Evolutionary conservation across 1,140 invertebrate genomes (phyloP).

Genomic region (Oreohelix idahoensis): DNA sequence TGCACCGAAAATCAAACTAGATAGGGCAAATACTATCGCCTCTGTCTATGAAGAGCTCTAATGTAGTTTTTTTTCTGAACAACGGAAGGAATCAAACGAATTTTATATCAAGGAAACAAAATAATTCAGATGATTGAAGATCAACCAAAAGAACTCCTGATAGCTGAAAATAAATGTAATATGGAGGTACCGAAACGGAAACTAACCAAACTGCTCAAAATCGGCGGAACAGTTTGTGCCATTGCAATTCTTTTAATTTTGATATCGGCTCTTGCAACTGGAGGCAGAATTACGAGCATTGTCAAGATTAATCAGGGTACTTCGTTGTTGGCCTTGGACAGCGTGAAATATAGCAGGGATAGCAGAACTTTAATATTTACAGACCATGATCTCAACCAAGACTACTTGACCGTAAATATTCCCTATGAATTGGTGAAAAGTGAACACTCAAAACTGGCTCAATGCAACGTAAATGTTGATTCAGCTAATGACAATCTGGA

Average conservation of each 20-base stretch:
- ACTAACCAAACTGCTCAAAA: conserved; percentile 7
- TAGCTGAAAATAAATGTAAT: not conserved
- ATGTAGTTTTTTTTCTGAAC: too few species aligned
- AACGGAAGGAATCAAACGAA: too few species aligned
- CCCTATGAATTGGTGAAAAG: not conserved
- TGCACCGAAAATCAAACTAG: too few species aligned
- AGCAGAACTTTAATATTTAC: not conserved
- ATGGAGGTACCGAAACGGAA: conserved; percentile 11
- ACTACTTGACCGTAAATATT: not conserved
- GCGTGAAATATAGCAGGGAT: not conserved
- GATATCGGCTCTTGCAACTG: not conserved
- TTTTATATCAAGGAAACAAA: too few species aligned
- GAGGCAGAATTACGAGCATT: not conserved
- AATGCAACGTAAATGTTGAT: not conserved
- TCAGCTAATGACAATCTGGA: not conserved
- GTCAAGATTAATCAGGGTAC: not conserved
- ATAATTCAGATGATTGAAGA: not conserved
- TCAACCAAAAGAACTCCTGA: not conserved
- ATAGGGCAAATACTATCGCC: too few species aligned
- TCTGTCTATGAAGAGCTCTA: too few species aligned
- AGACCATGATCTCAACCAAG: not conserved
- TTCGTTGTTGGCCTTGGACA: not conserved
- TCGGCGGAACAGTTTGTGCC: not conserved
- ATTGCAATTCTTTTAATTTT: conserved; percentile 3
- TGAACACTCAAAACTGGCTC: not conserved